Percentiles rank a stretch among this genome's conserved stretches.
Evolutionary conservation across 2,113 vertebrate genomes (phyloP).

Genomic region (Crotalus helleri): DNA sequence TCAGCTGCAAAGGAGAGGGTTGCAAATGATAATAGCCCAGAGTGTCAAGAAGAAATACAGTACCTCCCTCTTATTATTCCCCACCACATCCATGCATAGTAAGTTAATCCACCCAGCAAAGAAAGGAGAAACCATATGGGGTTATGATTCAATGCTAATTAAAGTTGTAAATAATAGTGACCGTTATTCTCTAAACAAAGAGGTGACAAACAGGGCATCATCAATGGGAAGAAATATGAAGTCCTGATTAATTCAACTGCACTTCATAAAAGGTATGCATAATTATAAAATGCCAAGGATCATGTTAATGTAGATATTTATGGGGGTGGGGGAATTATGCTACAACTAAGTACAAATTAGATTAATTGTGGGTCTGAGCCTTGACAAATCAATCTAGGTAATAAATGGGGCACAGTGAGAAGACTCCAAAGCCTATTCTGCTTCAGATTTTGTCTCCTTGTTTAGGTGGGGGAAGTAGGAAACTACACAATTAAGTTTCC

Average conservation of each 20-base stretch:
- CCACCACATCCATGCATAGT: slow-evolving; percentile 1
- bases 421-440: not conserved
- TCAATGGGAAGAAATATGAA: slow-evolving; percentile 46
- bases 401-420: not conserved
- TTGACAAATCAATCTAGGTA: slow-evolving; percentile 28
- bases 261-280: slow-evolving; percentile 50
- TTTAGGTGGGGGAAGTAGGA: not conserved
- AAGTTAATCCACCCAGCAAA: slow-evolving; percentile 12
- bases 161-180: slow-evolving; percentile 59
- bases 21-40: not conserved
- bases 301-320: slow-evolving; percentile 51
- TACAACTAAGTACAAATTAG: slow-evolving; percentile 53
- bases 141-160: slow-evolving; percentile 63
- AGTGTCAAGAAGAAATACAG: slow-evolving; percentile 22
- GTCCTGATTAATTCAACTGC: slow-evolving; percentile 50
- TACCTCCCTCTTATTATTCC: slow-evolving; percentile 1
- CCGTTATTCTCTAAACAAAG: slow-evolving; percentile 31
- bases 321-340: slow-evolving; percentile 53
- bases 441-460: not conserved
- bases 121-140: slow-evolving; percentile 39
- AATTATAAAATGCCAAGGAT: slow-evolving; percentile 55
- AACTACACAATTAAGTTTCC: not conserved
- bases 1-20: not conserved
- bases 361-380: slow-evolving; percentile 26
- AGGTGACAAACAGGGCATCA: slow-evolving; percentile 40